phyloP scores from a whole-genome alignment of 92 coral and sea anemone genomes.

The Phenganax stokvisi region DNA sequence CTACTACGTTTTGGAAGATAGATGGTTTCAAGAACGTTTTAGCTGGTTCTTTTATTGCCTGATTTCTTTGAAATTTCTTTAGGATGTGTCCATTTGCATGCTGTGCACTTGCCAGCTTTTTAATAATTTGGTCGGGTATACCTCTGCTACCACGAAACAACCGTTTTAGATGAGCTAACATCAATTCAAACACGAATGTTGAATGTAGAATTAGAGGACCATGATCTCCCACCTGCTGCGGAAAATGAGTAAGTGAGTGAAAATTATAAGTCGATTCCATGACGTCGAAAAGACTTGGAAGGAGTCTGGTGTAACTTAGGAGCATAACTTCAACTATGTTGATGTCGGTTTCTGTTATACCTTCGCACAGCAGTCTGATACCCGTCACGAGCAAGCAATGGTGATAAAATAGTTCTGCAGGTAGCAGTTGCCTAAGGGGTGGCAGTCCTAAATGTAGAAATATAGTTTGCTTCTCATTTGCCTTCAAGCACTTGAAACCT shows the following conservation, averaged over 20 bases:
- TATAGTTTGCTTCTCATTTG: constrained; percentile 54
- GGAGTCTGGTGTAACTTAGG: constrained; percentile 41
- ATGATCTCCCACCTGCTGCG: constrained; percentile 57
- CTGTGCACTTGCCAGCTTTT: constrained; percentile 54
- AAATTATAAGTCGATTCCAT: constrained; percentile 52
- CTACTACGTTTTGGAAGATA: constrained; percentile 18
- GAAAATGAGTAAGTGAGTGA: constrained; percentile 51
- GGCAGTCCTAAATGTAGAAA: constrained; percentile 62
- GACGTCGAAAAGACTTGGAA: constrained; percentile 45
- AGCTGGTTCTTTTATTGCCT: constrained; percentile 39
- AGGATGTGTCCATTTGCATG: constrained; percentile 44
- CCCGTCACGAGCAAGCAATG: constrained; percentile 56
- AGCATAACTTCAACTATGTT: constrained; percentile 61
- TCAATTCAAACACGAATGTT: constrained; percentile 59
- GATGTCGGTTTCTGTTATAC: constrained; percentile 48
- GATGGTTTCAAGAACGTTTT: constrained; percentile 32
- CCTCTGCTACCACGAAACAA: constrained; percentile 66
- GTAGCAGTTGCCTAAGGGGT: constrained; percentile 42
- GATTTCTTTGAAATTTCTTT: constrained; percentile 36
- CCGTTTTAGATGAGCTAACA: constrained; percentile 60
- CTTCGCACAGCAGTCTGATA: constrained; percentile 52
- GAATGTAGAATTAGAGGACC: constrained; percentile 59
- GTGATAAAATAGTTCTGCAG: constrained; percentile 53
- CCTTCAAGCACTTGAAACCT: constrained; percentile 61
- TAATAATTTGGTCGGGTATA: constrained; percentile 60